A percentile compares a stretch with the other conserved stretches of the same genome.
phyloP scores from a whole-genome alignment of 1,140 invertebrate genomes.

The Pseudomyrmex cubaensis region DNA sequence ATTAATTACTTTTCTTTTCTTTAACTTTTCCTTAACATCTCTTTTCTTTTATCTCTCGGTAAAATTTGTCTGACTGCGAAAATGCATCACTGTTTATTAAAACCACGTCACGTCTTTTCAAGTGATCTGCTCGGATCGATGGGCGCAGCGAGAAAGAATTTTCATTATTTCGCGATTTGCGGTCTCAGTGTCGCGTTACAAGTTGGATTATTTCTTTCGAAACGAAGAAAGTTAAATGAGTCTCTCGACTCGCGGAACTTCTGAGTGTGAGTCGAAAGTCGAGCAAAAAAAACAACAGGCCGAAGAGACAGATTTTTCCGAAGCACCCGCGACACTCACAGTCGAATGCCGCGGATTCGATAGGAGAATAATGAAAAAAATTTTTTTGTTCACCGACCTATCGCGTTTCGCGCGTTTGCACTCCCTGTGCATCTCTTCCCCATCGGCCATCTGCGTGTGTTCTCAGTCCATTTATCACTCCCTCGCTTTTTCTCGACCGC shows the following conservation, averaged over 20 bases:
- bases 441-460: constrained; percentile 17
- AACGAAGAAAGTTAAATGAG: constrained; percentile 69
- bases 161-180: constrained; percentile 56
- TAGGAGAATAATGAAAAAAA: constrained; percentile 77
- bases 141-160: constrained; percentile 45
- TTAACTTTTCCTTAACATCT: not conserved
- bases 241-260: constrained; percentile 47
- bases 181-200: constrained; percentile 35
- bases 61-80: constrained; percentile 2
- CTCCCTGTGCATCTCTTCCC: not conserved
- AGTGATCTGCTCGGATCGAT: constrained; percentile 52
- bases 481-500: constrained; percentile 8
- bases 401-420: constrained; percentile 23
- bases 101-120: constrained; percentile 40
- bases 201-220: constrained; percentile 68
- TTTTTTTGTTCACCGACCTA: constrained; percentile 70
- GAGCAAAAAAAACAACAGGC: constrained; percentile 33
- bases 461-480: constrained; percentile 57
- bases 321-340: constrained; percentile 3
- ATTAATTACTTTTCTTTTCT: not conserved
- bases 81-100: constrained; percentile 33
- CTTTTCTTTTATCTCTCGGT: not conserved
- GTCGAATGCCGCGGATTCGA: constrained; percentile 70
- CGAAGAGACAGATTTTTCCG: constrained; percentile 63
- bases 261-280: constrained; percentile 56